A percentile compares a stretch with the other conserved stretches of the same genome.
Evolutionary conservation across 2,888 invertebrate genomes (phyloP).

Genomic region (Dichetophora obliterata): DNA sequence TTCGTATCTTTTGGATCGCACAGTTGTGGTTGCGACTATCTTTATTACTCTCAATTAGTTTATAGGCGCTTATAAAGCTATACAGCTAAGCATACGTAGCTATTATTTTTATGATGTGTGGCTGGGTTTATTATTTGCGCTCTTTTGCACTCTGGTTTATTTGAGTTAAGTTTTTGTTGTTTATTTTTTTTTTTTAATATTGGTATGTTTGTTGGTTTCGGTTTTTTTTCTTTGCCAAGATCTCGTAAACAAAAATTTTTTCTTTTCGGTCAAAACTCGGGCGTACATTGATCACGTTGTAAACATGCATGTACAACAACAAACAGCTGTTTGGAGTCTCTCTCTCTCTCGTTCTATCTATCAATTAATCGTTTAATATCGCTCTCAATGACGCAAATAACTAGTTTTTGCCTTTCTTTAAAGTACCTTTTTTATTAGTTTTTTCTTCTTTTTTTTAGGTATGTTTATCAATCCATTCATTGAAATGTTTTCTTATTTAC

Average conservation of each 20-base stretch:
- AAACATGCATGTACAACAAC: slow-evolving; percentile 4
- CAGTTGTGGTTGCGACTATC: not conserved
- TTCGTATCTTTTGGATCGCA: not conserved
- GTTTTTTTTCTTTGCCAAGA: not conserved
- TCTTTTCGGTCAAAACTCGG: not conserved
- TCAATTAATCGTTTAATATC: not conserved
- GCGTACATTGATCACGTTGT: not conserved
- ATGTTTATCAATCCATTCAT: not conserved
- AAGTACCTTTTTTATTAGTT: not conserved
- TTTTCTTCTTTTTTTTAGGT: not conserved
- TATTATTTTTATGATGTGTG: not conserved
- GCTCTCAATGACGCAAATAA: not conserved
- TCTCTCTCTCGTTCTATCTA: not conserved
- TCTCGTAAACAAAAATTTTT: no score
- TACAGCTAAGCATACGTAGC: not conserved
- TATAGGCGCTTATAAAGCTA: not conserved
- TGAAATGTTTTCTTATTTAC: not conserved
- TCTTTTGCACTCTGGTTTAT: not conserved
- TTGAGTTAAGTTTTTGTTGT: not conserved
- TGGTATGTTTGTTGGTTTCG: no score
- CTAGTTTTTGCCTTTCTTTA: not conserved
- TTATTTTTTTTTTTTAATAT: not conserved
- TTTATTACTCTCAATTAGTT: slow-evolving; percentile 2
- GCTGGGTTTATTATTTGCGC: not conserved
- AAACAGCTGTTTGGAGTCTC: slow-evolving; percentile 18